Base-by-base conservation (phyloP, 2,797 vertebrate species). In the Labroides dimidiatus region DNA sequence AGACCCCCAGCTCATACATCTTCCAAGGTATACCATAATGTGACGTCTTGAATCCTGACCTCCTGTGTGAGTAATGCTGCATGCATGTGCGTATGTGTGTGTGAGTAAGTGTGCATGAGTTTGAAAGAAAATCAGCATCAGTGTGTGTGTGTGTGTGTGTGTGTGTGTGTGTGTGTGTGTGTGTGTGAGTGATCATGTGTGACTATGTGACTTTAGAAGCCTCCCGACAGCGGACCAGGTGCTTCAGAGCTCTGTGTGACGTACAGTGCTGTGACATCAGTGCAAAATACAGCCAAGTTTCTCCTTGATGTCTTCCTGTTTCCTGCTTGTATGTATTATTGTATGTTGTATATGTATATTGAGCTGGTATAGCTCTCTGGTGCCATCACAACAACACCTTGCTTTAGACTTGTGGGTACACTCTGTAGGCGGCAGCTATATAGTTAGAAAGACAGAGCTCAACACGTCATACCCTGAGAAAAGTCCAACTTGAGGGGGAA, bases 1-100 rank as follows among this genome's bases (percentile, higher is more conserved):
- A 41, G 51, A 63, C 62, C 60, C 42, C 56, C 6, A 0, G 30
- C 73, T 82, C 69, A 73, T 89, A 72, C 33, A 86, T 90, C 84
- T 83, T 87, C 71, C 13, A 14, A 47, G n/a, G 42, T 51, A 59
- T 53, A 54, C 23, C 4, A 1, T 20, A n/a, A 72, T 47, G 44
- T 60, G 30, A 71, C 37, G 11, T 19, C 58, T 50, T 10, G 6
- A 21, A 33, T 36, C 39, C 41, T n/a, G 27, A 33, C 27, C 27
- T 64, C 17, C 4, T 33, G 19, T 50, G 37, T 69, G 58, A 50
- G 27, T 33, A 54, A 21, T 1, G 1, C 10, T 50, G 33, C n/a
- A n/a, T n/a, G n/a, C 15, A 21, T n/a, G n/a, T n/a, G n/a, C n/a
- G n/a, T n/a, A n/a, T n/a, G n/a, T n/a, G 27, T 48, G 30, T 33